These are phyloP conservation scores for Exephanes ischioxanthus DNA, from an alignment of 2,888 invertebrate genomes.

Conservation along the genomic window DNA sequence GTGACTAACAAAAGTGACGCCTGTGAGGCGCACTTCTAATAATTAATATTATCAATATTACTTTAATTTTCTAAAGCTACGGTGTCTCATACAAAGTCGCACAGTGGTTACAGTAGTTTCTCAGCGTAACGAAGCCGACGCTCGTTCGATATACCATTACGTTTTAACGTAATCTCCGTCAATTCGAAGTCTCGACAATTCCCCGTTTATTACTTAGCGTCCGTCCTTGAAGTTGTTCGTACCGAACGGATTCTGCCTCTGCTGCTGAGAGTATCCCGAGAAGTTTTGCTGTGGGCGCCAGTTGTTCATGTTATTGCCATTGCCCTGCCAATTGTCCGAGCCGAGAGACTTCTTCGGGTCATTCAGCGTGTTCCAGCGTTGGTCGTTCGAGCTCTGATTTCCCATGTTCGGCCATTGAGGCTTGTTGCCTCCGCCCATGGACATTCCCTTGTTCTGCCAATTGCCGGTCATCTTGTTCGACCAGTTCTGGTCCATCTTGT, in stretches of 20 bases:
- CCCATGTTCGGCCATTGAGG: slow-evolving; percentile 65
- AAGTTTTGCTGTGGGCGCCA: slow-evolving; percentile 74
- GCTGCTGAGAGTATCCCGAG: slow-evolving; percentile 68
- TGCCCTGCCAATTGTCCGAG: slow-evolving; percentile 74
- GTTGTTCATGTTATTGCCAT: slow-evolving; percentile 57
- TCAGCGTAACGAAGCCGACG: not conserved
- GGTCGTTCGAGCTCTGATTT: slow-evolving; percentile 57
- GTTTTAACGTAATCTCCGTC: not conserved
- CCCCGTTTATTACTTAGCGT: slow-evolving; percentile 62
- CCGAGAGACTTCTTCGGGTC: slow-evolving; percentile 56
- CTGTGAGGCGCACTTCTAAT: slow-evolving; percentile 1
- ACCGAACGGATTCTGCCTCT: slow-evolving; percentile 60
- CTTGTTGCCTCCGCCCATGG: slow-evolving; percentile 57
- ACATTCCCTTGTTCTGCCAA: slow-evolving; percentile 73
- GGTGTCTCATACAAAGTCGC: slow-evolving; percentile 43
- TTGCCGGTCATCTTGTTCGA: slow-evolving; percentile 65
- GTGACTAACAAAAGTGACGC: slow-evolving; percentile 30
- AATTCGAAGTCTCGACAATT: not conserved
- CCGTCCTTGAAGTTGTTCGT: slow-evolving; percentile 73
- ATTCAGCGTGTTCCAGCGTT: slow-evolving; percentile 61
- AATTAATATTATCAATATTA: not conserved
- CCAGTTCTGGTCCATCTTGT: slow-evolving; percentile 71
- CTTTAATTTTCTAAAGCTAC: slow-evolving; percentile 18
- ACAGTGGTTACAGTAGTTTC: slow-evolving; percentile 1
- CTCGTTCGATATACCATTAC: not conserved